These are phyloP conservation scores for Oligia fasciuncula DNA, from an alignment of 2,888 invertebrate species.

Conservation along the genomic window DNA sequence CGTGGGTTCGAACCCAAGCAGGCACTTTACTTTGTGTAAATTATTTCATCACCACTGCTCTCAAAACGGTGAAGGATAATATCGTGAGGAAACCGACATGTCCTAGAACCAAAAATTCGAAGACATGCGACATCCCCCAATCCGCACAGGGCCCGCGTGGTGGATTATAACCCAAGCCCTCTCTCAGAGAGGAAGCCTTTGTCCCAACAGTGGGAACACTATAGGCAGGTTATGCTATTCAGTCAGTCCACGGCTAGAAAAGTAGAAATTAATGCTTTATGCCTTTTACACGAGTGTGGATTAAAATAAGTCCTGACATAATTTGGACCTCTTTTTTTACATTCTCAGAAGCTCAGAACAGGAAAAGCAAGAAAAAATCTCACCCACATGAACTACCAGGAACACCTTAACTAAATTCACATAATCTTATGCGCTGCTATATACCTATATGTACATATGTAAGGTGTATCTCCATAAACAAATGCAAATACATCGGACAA, in stretches of 20 bases:
- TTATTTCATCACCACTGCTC: too few species aligned
- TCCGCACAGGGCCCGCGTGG: too few species aligned
- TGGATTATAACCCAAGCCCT: too few species aligned
- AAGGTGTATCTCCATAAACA: conserved; percentile 54
- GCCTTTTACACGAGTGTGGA: not conserved
- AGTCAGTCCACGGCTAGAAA: not conserved
- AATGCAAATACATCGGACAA: conserved; percentile 57
- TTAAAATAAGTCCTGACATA: not conserved
- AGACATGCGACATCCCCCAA: too few species aligned
- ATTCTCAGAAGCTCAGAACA: not conserved
- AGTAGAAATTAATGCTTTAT: not conserved
- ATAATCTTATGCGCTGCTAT: conserved; percentile 8
- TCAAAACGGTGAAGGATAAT: too few species aligned
- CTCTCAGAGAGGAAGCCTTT: too few species aligned
- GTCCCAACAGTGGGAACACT: too few species aligned
- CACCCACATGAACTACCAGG: not conserved
- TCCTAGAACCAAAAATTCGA: too few species aligned
- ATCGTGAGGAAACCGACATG: too few species aligned
- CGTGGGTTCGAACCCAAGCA: too few species aligned
- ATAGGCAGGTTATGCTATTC: too few species aligned
- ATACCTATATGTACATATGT: conserved; percentile 16
- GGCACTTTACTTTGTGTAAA: too few species aligned
- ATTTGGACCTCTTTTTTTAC: not conserved
- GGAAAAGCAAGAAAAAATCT: not conserved
- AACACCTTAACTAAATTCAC: conserved; percentile 20